Base-by-base conservation (phyloP, 2,797 vertebrate species). In the Myioborus melanocephalus region DNA sequence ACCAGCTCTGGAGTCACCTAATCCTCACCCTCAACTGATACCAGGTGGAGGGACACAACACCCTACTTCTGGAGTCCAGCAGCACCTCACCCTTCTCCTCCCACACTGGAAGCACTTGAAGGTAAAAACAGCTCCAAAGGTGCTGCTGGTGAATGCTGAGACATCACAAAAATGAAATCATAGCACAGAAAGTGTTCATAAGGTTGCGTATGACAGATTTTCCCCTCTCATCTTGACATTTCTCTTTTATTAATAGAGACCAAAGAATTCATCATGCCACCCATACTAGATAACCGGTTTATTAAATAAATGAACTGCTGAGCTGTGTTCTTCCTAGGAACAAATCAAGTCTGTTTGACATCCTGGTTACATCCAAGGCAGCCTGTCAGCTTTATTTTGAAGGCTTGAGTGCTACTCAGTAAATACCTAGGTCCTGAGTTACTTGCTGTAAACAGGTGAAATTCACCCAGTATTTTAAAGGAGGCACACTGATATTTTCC, bases 31-130 rank as follows among this genome's bases (percentile, higher is more conserved):
- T 93, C 69, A 65, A 59, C 55, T 83, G 85, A 86, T 94, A 96
- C 76, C 63, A 86, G 57, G 76, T 71, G 32, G 37, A 95, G 56
- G 83, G 72, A 83, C 77, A 91, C 47, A 86, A 69, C 65, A 95
- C 55, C 39, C 66, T 90, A 19, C 32, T 79, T 84, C 50, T 76
- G 69, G 35, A 82, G 94, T 49, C 73, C 87, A 69, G 80, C n/a
- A 76, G 61, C 47, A 93, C 60, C 88, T 94, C 85, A 79, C 37
- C 90, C 80, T 76, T 90, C 88, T 95, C 89, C 87, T 94, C 94
- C 91, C 85, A 90, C 93, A 37, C 59, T 41, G 7, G 63, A 76
- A 73, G 73, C 4, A 0, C 73, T 46, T 78, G 35, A 82, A 83
- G 77, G 47, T 88, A 41, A 16, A 93, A 89, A 78, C 55, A 91